phyloP scores from a whole-genome alignment of 2,888 invertebrate species.

The Dryadula phaetusa region DNA sequence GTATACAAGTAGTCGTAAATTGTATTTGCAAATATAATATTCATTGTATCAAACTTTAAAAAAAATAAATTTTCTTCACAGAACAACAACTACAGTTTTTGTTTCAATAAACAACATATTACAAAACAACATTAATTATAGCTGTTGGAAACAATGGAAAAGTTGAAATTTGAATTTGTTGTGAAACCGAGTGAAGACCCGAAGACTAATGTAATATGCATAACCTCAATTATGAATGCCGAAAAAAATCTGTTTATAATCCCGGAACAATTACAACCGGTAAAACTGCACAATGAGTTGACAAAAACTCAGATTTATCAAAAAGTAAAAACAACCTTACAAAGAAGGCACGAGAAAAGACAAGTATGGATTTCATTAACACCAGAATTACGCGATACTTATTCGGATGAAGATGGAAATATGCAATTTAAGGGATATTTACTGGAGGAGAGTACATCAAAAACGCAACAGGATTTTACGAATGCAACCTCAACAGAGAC shows the following conservation, averaged over 20 bases:
- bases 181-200: conserved; percentile 44
- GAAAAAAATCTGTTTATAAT: conserved; percentile 40
- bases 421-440: conserved; percentile 45
- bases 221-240: conserved; percentile 45
- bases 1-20: too few species aligned
- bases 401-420: conserved; percentile 46
- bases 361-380: conserved; percentile 47
- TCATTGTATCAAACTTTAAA: too few species aligned
- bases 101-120: too few species aligned
- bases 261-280: conserved; percentile 44
- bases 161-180: conserved; percentile 42
- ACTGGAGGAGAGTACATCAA: conserved; percentile 36
- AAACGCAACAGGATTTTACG: conserved; percentile 18
- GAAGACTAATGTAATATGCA: conserved; percentile 45
- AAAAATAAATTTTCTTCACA: too few species aligned
- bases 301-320: conserved; percentile 40
- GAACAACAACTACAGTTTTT: too few species aligned
- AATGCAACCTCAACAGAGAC: background rate
- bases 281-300: conserved; percentile 35
- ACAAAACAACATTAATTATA: conserved; percentile 26
- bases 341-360: conserved; percentile 46
- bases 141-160: conserved; percentile 41
- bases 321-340: conserved; percentile 41
- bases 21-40: too few species aligned
- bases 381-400: conserved; percentile 39